Evolutionary conservation across 2,888 invertebrate species (phyloP), one percentile per base, ranked within the genome.

Genomic region (Catotricha subobsoleta): DNA sequence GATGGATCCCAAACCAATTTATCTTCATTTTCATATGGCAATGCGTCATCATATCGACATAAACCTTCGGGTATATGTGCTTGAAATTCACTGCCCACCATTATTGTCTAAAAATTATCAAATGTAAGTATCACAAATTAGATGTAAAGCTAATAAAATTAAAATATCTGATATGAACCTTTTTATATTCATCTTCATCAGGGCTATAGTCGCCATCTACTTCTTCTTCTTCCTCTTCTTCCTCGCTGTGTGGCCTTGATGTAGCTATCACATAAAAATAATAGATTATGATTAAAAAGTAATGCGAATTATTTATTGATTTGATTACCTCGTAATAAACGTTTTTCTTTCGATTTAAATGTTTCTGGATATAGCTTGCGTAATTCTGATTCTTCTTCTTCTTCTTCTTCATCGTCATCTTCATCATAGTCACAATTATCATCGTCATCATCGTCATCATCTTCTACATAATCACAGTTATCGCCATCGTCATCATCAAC

Each of bases 11-110:
- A 95, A 9, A 95, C 65, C 40, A 92, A 68, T 62, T 90, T 86
- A 56, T 94, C 94, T 57, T 92, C 91, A 65, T 92, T 92, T 65
- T 91, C 90, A 58, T 91, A 90, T 0, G 90, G 88, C 46, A 86
- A 64, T n/a, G 83, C 84, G 63, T 92, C 92, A 54, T 87, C 94
- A 60, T 95, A 94, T 54, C 79, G 80, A 53, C 82, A 82, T 15
- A 94, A 67, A 1, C 90, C 91, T 57, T 87, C 87, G 2, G 94
- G 94, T 54, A 95, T 88, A 42, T 74, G 76, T 3, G 94, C 95
- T 67, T 95, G 95, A 59, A 81, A 94, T 55, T 88, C 86, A 48
- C 78, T 76, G 15, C 94, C 95, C 20, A 95, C 91, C 84, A 91
- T 91, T 47, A 94, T 92, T 18, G 86, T 88, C 71, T 49, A 31